phyloP scores from a whole-genome alignment of 2,888 invertebrate genomes.

The Strigamia maritima region DNA sequence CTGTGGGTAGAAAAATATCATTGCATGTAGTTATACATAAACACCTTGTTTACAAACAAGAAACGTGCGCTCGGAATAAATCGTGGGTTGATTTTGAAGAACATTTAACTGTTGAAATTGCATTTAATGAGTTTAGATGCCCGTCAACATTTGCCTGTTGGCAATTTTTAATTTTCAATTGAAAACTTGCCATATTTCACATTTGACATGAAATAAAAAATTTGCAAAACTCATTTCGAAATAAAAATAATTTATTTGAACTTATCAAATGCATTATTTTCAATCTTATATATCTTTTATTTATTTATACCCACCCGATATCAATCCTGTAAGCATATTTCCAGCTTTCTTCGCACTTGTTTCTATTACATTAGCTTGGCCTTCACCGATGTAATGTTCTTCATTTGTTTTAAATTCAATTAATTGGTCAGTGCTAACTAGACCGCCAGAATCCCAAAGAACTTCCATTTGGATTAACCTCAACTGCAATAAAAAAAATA shows the following conservation, averaged over 20 bases:
- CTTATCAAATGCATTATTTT: not conserved
- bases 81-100: not conserved
- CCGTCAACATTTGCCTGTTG: not conserved
- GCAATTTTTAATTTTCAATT: not conserved
- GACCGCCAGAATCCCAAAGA: not conserved
- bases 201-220: no score
- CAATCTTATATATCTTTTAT: not conserved
- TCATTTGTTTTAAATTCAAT: not conserved
- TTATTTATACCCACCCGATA: not conserved
- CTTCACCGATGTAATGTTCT: slow-evolving; percentile 8
- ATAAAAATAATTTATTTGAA: no score
- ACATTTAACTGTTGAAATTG: not conserved
- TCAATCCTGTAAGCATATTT: not conserved
- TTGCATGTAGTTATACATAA: not conserved
- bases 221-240: no score
- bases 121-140: not conserved
- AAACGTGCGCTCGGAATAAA: not conserved
- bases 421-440: not conserved
- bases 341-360: slow-evolving; percentile 9
- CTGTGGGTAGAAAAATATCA: not conserved
- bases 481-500: not conserved
- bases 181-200: no score
- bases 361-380: not conserved
- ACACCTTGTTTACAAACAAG: not conserved
- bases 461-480: not conserved